Conservation (phyloP, 2,888 invertebrate species). For the Ormyrus rosae region DNA sequence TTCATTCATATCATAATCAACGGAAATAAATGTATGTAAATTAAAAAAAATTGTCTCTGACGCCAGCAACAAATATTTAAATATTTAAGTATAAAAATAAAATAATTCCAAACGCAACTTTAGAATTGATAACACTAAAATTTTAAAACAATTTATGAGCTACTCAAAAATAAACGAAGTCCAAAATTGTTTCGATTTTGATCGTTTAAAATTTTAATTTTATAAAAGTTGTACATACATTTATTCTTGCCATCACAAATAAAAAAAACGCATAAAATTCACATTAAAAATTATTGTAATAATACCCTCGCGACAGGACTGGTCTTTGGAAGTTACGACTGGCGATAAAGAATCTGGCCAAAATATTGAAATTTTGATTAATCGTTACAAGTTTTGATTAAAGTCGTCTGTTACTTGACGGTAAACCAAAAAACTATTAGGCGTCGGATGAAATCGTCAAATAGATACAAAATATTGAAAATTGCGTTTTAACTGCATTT, state of each 20-base stretch:
- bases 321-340: slow-evolving; percentile 68
- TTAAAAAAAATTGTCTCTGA: not conserved
- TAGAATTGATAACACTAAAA: too few relatives aligned
- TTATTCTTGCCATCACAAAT: slow-evolving; percentile 39
- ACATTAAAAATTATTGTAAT: slow-evolving; percentile 56
- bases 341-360: slow-evolving; percentile 63
- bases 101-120: too few relatives aligned
- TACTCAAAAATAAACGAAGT: too few relatives aligned
- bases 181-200: too few relatives aligned
- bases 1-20: slow-evolving; percentile 28
- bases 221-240: slow-evolving; percentile 39
- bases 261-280: slow-evolving; percentile 47
- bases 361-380: slow-evolving; percentile 54
- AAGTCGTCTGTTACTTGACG: slow-evolving; percentile 27
- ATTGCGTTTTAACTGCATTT: slow-evolving; percentile 33
- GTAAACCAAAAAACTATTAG: slow-evolving; percentile 44
- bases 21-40: slow-evolving; percentile 47
- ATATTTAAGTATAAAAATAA: not conserved
- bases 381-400: slow-evolving; percentile 17
- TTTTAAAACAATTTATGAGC: too few relatives aligned
- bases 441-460: slow-evolving; percentile 30
- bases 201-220: slow-evolving; percentile 8
- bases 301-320: slow-evolving; percentile 57
- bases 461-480: not conserved
- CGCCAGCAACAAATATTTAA: not conserved